Conservation (phyloP, 1,140 invertebrate species). For the Drosophila rhopaloa region DNA sequence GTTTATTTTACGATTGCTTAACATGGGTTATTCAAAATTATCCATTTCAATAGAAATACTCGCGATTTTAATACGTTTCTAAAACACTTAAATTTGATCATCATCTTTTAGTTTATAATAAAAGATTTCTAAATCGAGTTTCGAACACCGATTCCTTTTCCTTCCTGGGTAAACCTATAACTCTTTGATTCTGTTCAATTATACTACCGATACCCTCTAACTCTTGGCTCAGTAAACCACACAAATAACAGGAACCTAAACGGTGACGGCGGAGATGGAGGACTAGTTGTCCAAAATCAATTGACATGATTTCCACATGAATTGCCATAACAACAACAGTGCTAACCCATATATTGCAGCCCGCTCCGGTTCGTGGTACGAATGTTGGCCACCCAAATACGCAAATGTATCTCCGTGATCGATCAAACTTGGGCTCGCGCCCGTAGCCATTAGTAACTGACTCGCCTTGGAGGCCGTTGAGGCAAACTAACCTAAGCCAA, state of each 20-base stretch:
- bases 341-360: slow-evolving; percentile 33
- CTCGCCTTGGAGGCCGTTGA: slow-evolving; percentile 39
- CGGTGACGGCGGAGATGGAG: not conserved
- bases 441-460: slow-evolving; percentile 16
- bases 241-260: slow-evolving; percentile 8
- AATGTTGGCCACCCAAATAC: slow-evolving; percentile 75
- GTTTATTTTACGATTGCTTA: no score
- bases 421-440: slow-evolving; percentile 60
- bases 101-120: no score
- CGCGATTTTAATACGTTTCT: no score
- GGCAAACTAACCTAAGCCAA: slow-evolving; percentile 75
- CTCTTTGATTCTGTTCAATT: not conserved
- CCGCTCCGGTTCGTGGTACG: slow-evolving; percentile 71
- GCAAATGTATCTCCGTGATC: slow-evolving; percentile 65
- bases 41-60: no score
- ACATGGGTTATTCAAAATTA: no score
- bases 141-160: no score
- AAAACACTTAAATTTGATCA: no score
- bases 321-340: slow-evolving; percentile 47
- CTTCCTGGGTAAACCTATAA: not conserved
- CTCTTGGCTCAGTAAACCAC: slow-evolving; percentile 21
- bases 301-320: slow-evolving; percentile 68
- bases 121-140: no score
- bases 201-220: not conserved
- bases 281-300: slow-evolving; percentile 58